Evolutionary conservation across 2,797 vertebrate genomes (phyloP).

Genomic region (Tiaroga cobitis): DNA sequence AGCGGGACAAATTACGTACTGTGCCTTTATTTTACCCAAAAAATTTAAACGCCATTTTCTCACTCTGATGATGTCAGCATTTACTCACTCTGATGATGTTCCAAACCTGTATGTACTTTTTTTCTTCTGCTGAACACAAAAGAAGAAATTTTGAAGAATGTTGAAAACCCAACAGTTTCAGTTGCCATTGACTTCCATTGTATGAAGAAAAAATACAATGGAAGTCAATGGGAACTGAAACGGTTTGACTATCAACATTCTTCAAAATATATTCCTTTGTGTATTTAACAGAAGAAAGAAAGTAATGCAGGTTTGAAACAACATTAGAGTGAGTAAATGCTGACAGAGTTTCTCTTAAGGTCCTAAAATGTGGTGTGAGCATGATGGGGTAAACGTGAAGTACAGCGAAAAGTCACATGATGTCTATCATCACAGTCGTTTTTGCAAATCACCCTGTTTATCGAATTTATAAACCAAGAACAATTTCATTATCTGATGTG

Average conservation of each 20-base stretch:
- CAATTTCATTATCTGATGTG: not conserved
- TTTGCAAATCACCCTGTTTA: not conserved
- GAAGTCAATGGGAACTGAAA: not conserved
- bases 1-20: not conserved
- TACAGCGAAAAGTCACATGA: not conserved
- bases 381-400: not conserved
- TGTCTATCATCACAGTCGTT: not conserved
- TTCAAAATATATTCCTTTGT: not conserved
- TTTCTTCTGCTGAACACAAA: not conserved
- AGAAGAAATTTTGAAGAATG: not conserved
- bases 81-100: not conserved
- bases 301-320: not conserved
- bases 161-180: not conserved
- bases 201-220: not conserved
- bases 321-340: not conserved
- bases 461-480: not conserved
- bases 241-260: not conserved
- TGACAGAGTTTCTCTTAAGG: not conserved
- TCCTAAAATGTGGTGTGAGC: not conserved
- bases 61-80: no score
- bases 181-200: not conserved
- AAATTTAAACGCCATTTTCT: no score
- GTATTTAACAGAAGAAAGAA: not conserved
- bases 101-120: not conserved
- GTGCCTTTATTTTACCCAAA: not conserved